phyloP scores from a whole-genome alignment of 2,797 vertebrate genomes.

The Rhabdomys pumilio region DNA sequence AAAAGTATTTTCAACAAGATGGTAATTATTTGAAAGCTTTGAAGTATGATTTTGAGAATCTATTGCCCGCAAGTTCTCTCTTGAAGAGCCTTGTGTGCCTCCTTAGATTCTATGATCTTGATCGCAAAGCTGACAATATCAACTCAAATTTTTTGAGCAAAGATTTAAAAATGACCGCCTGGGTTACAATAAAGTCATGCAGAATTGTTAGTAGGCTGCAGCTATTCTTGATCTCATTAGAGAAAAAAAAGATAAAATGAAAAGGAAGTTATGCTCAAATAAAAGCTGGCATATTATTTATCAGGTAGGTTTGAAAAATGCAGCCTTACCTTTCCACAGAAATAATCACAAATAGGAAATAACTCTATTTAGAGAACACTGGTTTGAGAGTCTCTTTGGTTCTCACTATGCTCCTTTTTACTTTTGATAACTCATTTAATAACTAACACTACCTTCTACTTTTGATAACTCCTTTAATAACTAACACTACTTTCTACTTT shows the following conservation, averaged over 20 bases:
- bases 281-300: background rate
- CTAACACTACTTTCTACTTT: background rate
- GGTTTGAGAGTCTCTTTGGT: background rate
- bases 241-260: background rate
- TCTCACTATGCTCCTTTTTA: slow-evolving; percentile 2
- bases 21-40: background rate
- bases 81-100: background rate
- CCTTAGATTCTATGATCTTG: background rate
- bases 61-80: background rate
- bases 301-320: background rate
- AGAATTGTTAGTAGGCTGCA: background rate
- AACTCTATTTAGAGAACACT: background rate
- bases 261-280: slow-evolving; percentile 9
- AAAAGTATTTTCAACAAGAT: slow-evolving; percentile 31
- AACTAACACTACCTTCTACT: background rate
- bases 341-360: slow-evolving; percentile 12
- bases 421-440: background rate
- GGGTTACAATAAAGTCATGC: background rate
- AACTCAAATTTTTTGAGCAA: slow-evolving; percentile 5
- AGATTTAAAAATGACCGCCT: background rate
- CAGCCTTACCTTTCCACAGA: background rate
- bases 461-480: background rate
- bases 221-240: background rate
- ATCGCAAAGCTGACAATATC: slow-evolving; percentile 15
- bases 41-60: background rate